Base-by-base conservation (phyloP, 2,113 vertebrate genomes). In the Menura novaehollandiae region DNA sequence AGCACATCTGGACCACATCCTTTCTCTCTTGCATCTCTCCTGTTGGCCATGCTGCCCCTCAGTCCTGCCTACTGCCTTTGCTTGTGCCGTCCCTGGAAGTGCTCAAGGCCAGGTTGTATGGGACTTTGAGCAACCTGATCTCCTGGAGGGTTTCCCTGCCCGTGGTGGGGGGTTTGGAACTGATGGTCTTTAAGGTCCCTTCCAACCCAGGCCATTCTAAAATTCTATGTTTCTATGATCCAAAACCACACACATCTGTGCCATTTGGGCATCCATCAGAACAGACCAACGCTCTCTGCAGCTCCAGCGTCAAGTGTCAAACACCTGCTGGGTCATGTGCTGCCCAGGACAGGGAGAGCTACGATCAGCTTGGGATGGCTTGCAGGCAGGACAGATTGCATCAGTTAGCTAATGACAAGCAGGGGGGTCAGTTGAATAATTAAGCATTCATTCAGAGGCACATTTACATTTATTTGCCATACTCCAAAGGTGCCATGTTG, bases 401-500 rank as follows among this genome's bases (percentile, higher is more conserved):
- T 52, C 56, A 44, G 15, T 55, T 81, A 86, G 20, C 32, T 85
- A 24, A n/a, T 12, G 18, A 44, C 55, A 30, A 22, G 21, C 52
- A 22, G 16, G 5, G 35, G 13, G 3, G 5, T 27, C 22, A 41
- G 33, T 7, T 75, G 56, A 56, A 47, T 51, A 60, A 44, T 8
- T 78, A 68, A 51, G 21, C 28, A 49, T 79, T 86, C 19, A 12
- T 41, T 72, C 44, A 37, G 53, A 63, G 49, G 26, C 23, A 49
- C 5, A 7, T 85, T 74, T 72, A 24, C 9, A 1, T n/a, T n/a
- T 63, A 21, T 58, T 32, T 85, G 58, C 30, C 5, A 0, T 51
- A 10, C 22, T 64, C 20, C 24, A 44, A 43, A 90, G n/a, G 53
- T 0, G 0, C 71, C 0, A 0, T n/a, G 44, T 28, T 0, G 0